Evolutionary conservation across 2,888 invertebrate species (phyloP), one percentile per base, ranked within the genome.

Genomic region (Drosophila maculinotata): DNA sequence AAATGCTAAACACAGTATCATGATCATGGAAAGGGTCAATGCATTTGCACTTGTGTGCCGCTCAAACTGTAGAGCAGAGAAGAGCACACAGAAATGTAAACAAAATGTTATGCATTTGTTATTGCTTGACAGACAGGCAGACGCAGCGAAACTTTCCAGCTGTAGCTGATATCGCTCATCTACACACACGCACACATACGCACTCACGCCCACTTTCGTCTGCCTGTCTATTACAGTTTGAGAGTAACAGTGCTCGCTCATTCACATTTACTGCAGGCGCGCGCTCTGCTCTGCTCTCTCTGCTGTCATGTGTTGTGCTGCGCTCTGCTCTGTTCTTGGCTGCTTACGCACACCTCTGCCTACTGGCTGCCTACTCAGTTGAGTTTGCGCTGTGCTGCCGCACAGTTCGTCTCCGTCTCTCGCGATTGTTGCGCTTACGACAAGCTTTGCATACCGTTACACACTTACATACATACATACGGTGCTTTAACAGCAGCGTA

Each of bases 21-120:
- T 52, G 59, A 68, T 67, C 72, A 56, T 67, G 42, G 56, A 47
- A 64, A 74, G 75, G 87, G 85, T 80, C 87, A 80, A 69, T 80
- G 87, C 60, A 84, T 71, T 65, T 52, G 28, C 35, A 35, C 31
- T 12, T 52, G 12, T 41, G 41, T 44, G 72, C 53, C 26, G 26
- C 17, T 67, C 58, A 78, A 84, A 73, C 79, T 77, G 79, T 66
- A 33, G 30, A 14, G 23, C 15, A 56, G 36, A 49, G 30, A 49
- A 36, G 26, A 31, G 42, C 38, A 48, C 31, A 59, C 59, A 44
- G 14, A 68, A 60, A 54, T 64, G 62, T 54, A 86, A 79, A 79
- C 80, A 87, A 72, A 45, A 44, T 54, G 56, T 41, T 30, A 17
- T 26, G 5, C 20, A 8, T 31, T 49, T 45, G 38, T 20, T 52